Conservation (phyloP, 2,888 invertebrate species). For the Erebia palarica region DNA sequence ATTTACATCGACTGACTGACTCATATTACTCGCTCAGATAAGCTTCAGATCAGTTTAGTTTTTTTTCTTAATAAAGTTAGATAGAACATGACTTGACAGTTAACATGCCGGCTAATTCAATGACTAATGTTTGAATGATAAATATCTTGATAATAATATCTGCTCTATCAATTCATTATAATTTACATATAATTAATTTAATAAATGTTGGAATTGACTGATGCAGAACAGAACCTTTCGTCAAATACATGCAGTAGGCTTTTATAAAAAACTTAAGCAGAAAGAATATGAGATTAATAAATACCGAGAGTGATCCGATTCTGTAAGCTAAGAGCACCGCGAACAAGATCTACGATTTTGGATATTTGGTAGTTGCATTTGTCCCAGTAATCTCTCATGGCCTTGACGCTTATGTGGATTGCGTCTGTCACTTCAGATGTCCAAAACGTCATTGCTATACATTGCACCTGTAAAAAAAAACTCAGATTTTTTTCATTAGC, state of each 20-base stretch:
- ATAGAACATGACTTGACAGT: too few relatives aligned
- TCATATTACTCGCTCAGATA: not conserved
- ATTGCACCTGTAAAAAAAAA: conserved; percentile 82
- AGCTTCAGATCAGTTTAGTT: too few relatives aligned
- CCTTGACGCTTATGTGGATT: conserved; percentile 82
- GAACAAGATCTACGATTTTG: conserved; percentile 91
- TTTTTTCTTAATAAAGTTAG: too few relatives aligned
- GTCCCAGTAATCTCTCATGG: conserved; percentile 85
- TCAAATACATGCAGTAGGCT: too few relatives aligned
- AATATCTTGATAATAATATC: too few relatives aligned
- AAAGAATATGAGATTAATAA: conserved; percentile 24
- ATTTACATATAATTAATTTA: too few relatives aligned
- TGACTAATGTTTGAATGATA: too few relatives aligned
- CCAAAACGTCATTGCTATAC: conserved; percentile 94
- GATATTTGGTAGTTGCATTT: conserved; percentile 90
- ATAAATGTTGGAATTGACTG: too few relatives aligned
- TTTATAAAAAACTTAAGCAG: not conserved
- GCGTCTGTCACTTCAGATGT: conserved; percentile 93
- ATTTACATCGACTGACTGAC: not conserved
- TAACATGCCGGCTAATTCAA: too few relatives aligned
- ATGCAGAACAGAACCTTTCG: too few relatives aligned
- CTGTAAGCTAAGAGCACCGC: conserved; percentile 92
- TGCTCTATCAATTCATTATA: too few relatives aligned
- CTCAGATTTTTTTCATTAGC: too few relatives aligned
- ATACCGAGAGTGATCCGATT: conserved; percentile 93